Evolutionary conservation across 2,797 vertebrate genomes (phyloP).

Genomic region (Dermochelys coriacea): DNA sequence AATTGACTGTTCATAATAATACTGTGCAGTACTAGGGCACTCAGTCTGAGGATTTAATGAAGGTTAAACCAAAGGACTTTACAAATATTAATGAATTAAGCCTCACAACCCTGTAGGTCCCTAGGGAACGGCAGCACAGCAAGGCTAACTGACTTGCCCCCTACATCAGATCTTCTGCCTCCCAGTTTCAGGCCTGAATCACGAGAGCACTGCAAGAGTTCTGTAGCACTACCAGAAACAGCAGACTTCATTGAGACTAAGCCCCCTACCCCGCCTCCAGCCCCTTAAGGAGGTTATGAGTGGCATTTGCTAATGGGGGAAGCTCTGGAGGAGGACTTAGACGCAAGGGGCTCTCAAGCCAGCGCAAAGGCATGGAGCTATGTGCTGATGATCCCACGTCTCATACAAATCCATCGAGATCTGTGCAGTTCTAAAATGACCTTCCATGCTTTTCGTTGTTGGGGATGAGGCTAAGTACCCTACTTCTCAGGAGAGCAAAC

Average conservation of each 20-base stretch:
- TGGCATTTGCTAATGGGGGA: background rate
- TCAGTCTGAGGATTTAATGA: background rate
- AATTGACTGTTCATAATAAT: background rate
- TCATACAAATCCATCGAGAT: background rate
- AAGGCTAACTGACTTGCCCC: background rate
- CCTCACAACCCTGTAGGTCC: rapidly evolving
- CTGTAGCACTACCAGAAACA: background rate
- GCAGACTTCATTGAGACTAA: background rate
- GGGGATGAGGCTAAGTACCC: background rate
- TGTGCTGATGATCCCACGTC: rapidly evolving
- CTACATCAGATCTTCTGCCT: background rate
- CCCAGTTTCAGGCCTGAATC: background rate
- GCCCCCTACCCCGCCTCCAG: background rate
- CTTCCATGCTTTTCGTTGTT: background rate
- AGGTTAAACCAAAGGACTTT: background rate
- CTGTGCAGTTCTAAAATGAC: background rate
- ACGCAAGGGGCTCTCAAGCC: background rate
- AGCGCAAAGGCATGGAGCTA: background rate
- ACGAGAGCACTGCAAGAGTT: rapidly evolving
- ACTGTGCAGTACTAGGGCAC: background rate
- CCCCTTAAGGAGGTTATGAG: background rate
- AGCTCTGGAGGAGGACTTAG: rapidly evolving
- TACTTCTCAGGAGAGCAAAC: background rate
- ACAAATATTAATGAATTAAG: background rate
- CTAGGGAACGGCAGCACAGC: background rate